A percentile compares a stretch with the other conserved stretches of the same genome.
Conservation (phyloP, 2,797 vertebrate genomes). For the Miichthys miiuy region DNA sequence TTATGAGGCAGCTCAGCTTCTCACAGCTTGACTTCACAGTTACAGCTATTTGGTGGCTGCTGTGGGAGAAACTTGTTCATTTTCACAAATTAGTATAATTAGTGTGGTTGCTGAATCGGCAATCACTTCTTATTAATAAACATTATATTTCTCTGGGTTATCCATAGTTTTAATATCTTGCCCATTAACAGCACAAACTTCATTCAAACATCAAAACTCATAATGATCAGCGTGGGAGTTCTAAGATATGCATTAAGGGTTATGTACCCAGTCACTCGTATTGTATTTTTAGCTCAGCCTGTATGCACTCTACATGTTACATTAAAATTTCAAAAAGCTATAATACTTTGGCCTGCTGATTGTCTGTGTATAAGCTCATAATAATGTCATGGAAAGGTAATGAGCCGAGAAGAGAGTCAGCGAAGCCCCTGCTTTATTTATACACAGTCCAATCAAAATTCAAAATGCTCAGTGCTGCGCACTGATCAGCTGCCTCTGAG, state of each 20-base stretch:
- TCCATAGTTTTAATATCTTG: not conserved
- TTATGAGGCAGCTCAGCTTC: constrained; percentile 23
- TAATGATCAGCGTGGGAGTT: not conserved
- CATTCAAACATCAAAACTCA: not conserved
- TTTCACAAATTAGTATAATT: constrained; percentile 36
- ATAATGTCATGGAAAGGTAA: constrained; percentile 29
- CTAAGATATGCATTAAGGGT: not conserved
- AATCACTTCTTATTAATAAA: constrained; percentile 8
- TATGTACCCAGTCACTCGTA: not conserved
- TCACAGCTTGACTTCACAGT: constrained; percentile 33
- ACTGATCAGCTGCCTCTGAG: not conserved
- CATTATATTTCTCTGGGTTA: not conserved
- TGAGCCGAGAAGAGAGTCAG: constrained; percentile 11
- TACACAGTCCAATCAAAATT: constrained; percentile 5
- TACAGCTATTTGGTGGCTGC: constrained; percentile 33
- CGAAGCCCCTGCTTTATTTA: constrained; percentile 5
- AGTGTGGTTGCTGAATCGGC: constrained; percentile 12
- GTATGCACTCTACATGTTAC: constrained; percentile 7
- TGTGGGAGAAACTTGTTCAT: constrained; percentile 13
- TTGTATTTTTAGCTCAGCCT: constrained; percentile 8
- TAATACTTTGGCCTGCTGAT: constrained; percentile 4
- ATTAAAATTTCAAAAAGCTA: constrained; percentile 24
- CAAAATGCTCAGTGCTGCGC: not conserved
- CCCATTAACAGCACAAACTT: not conserved
- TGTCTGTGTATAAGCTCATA: constrained; percentile 10